Conservation (phyloP, 2,797 vertebrate genomes). For the Myripristis jacobus region DNA sequence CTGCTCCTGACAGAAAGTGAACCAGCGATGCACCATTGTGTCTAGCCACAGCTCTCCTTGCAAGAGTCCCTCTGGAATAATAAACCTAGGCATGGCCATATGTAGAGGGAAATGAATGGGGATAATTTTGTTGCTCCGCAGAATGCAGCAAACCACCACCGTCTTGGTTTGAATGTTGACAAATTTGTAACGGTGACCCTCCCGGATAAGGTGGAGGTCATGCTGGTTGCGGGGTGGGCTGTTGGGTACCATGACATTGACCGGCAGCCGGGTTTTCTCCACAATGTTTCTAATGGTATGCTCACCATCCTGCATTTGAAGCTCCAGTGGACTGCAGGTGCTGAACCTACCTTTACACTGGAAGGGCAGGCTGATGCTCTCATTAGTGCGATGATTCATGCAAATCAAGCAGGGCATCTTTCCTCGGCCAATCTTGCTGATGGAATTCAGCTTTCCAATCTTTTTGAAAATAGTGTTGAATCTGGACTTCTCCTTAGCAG, state of each 20-base stretch:
- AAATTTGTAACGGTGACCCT: conserved; percentile 97
- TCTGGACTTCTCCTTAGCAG: conserved; percentile 94
- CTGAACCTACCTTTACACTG: conserved; percentile 98
- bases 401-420: conserved; percentile 99
- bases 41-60: conserved; percentile 94
- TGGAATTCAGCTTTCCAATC: conserved; percentile 96
- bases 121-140: conserved; percentile 92
- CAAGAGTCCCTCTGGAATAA: conserved; percentile 91
- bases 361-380: conserved; percentile 98
- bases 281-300: conserved; percentile 98
- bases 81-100: conserved; percentile 88
- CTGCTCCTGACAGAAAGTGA: conserved; percentile 94
- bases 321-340: conserved; percentile 95
- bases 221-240: conserved; percentile 95
- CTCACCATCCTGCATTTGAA: conserved; percentile 99
- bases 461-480: conserved; percentile 98
- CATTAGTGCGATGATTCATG: conserved; percentile 99
- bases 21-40: conserved; percentile 94
- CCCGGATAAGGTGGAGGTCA: conserved; percentile 95
- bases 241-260: conserved; percentile 94
- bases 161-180: conserved; percentile 99
- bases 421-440: conserved; percentile 92
- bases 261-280: conserved; percentile 95
- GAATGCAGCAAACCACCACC: conserved; percentile 93
- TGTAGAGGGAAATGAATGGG: conserved; percentile 96